Evolutionary conservation across 2,113 vertebrate species (phyloP), one percentile per base, ranked within the genome.

Genomic region (Ptilonorhynchus violaceus): DNA sequence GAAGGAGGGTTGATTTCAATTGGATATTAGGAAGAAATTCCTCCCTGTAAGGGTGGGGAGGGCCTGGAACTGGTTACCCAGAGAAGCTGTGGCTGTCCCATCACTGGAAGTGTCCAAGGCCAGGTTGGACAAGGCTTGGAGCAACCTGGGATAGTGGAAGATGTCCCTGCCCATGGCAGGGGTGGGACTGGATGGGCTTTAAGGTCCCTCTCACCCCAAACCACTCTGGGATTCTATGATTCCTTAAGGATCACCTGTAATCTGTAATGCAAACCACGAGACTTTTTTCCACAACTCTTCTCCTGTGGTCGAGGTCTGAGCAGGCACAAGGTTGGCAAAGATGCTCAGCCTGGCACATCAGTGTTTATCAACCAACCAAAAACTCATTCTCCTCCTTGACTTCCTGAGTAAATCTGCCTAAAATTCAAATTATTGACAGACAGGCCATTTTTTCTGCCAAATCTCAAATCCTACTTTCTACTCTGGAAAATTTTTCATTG

Each of bases 121-220:
- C 77, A 59, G 77, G 59, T 0, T 80, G 85, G 63, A 52, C 11
- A 28, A 50, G 69, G 35, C 12, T 75, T 3, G 53, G 56, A 42
- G 27, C 58, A 24, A 1, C 58, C 60, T 88, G 86, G 59, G 39
- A 7, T n/a, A 44, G 37, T 16, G 86, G 60, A 1, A 81, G 44
- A 52, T 19, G 77, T 82, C 69, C 44, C 77, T 89, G 77, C 18
- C 28, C 68, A 14, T 28, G 59, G 59, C 59, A 14, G 60, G 68
- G 49, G 12, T 2, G 44, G 30, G 0, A 4, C 13, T 6, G 35
- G 42, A 0, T 0, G 24, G 2, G 8, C 1, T 89, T 60, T 21
- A 0, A 0, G 16, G 4, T 30, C 20, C 14, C 1, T 74, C 7
- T 0, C 0, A 11, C 5, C 9, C 28, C 52, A 82, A 39, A 37